phyloP scores from a whole-genome alignment of 92 coral and sea anemone genomes.

The Micromussa lordhowensis region DNA sequence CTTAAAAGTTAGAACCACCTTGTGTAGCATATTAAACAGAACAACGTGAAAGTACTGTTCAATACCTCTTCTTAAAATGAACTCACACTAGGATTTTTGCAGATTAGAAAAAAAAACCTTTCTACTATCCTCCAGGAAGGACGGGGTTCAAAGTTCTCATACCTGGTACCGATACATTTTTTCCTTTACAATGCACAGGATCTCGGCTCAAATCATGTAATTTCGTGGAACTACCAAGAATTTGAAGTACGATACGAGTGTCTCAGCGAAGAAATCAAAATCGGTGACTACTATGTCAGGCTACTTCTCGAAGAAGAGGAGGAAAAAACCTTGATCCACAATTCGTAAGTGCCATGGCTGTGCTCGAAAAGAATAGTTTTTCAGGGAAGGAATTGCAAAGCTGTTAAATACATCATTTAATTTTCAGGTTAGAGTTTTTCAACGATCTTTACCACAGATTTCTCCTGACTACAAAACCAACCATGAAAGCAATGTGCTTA shows the following conservation, averaged over 20 bases:
- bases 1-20: background rate
- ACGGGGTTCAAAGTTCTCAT: too few relatives aligned
- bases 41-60: too few relatives aligned
- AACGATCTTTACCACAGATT: constrained; percentile 98
- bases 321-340: constrained; percentile 77
- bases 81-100: too few relatives aligned
- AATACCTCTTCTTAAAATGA: too few relatives aligned
- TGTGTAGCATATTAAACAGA: too few relatives aligned
- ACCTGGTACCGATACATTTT: background rate
- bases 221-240: constrained; percentile 98
- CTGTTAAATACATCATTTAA: background rate
- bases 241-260: constrained; percentile 98
- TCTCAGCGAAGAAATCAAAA: constrained; percentile 92
- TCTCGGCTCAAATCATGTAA: constrained; percentile 88
- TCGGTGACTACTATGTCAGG: constrained; percentile 96
- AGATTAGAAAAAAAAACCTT: too few relatives aligned
- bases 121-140: too few relatives aligned
- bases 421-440: constrained; percentile 91
- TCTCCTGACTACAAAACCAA: constrained; percentile 88
- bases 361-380: background rate
- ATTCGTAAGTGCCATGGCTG: constrained; percentile 78
- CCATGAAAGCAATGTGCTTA: constrained; percentile 98
- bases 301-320: constrained; percentile 96
- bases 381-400: background rate
- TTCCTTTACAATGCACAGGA: constrained; percentile 57